phyloP scores from a whole-genome alignment of 2,888 invertebrate genomes.

The Trimorus sp. region DNA sequence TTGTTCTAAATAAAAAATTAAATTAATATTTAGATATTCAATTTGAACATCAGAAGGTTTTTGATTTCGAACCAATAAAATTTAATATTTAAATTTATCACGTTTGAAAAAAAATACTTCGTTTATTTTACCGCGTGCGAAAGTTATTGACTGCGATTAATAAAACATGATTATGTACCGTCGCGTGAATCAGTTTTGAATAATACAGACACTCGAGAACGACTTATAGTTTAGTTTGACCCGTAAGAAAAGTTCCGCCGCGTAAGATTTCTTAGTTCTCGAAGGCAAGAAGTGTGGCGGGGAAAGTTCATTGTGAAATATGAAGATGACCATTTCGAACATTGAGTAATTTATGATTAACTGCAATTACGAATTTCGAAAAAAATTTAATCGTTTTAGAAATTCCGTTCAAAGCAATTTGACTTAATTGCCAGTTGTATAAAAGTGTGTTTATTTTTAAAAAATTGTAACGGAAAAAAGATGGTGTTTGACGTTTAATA shows the following conservation, averaged over 20 bases:
- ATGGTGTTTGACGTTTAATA: too few relatives aligned
- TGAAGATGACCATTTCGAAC: neutral
- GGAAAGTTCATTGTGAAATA: constrained; percentile 3
- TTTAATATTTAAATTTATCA: too few relatives aligned
- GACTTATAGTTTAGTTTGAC: constrained; percentile 40
- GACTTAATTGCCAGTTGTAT: too few relatives aligned
- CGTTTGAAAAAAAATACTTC: too few relatives aligned
- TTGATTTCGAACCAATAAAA: too few relatives aligned
- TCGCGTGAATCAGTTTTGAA: constrained; percentile 31
- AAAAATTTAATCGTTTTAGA: too few relatives aligned
- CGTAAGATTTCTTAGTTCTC: constrained; percentile 15
- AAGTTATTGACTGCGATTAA: constrained; percentile 16
- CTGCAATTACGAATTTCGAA: too few relatives aligned
- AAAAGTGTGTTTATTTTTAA: too few relatives aligned
- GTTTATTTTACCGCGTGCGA: neutral
- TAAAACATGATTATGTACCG: constrained; percentile 25
- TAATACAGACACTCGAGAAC: constrained; percentile 30
- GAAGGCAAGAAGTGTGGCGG: constrained; percentile 14
- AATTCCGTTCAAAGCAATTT: neutral
- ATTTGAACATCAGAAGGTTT: too few relatives aligned
- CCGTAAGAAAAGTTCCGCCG: constrained; percentile 27
- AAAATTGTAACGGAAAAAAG: too few relatives aligned
- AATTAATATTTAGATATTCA: too few relatives aligned
- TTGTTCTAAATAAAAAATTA: too few relatives aligned
- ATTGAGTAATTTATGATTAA: neutral